These are phyloP conservation scores for Sitophilus oryzae DNA, from an alignment of 1,140 invertebrate genomes.

Conservation along the genomic window DNA sequence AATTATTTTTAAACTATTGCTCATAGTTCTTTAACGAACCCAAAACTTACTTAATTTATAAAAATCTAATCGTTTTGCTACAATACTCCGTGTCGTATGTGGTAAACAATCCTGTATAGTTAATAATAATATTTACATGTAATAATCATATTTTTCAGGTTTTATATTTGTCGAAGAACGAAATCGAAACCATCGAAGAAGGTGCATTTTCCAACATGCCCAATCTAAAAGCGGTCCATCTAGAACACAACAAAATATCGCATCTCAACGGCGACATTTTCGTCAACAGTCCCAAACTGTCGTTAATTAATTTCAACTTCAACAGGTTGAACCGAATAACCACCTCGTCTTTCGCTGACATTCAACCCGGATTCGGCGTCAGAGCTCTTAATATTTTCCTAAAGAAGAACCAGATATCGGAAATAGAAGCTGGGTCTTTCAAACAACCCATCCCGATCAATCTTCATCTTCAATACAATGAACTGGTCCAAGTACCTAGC, in stretches of 20 bases:
- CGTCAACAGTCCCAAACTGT: constrained; percentile 9
- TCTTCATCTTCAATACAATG: constrained; percentile 19
- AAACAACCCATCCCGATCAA: constrained; percentile 10
- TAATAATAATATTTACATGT: too few relatives aligned
- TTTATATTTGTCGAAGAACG: constrained; percentile 27
- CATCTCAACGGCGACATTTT: constrained; percentile 17
- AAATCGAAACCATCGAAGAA: constrained; percentile 25
- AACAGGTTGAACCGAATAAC: constrained; percentile 9
- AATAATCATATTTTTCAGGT: too few relatives aligned
- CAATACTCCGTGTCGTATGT: too few relatives aligned
- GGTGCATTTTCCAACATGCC: constrained; percentile 20
- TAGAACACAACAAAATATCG: constrained; percentile 27
- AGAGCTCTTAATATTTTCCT: constrained; percentile 8
- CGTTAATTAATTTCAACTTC: constrained; percentile 13
- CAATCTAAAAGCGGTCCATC: constrained; percentile 21
- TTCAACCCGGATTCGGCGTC: constrained; percentile 1
- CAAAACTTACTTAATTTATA: too few relatives aligned
- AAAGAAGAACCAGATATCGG: constrained; percentile 13
- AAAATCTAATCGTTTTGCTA: too few relatives aligned
- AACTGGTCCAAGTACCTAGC: not conserved
- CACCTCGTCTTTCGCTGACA: constrained; percentile 9
- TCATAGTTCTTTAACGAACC: too few relatives aligned
- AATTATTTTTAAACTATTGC: too few relatives aligned
- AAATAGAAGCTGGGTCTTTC: constrained; percentile 4
- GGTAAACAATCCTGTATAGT: too few relatives aligned